Evolutionary conservation across 2,888 invertebrate species (phyloP), one percentile per base, ranked within the genome.

Genomic region (Chromoteleia sp.): DNA sequence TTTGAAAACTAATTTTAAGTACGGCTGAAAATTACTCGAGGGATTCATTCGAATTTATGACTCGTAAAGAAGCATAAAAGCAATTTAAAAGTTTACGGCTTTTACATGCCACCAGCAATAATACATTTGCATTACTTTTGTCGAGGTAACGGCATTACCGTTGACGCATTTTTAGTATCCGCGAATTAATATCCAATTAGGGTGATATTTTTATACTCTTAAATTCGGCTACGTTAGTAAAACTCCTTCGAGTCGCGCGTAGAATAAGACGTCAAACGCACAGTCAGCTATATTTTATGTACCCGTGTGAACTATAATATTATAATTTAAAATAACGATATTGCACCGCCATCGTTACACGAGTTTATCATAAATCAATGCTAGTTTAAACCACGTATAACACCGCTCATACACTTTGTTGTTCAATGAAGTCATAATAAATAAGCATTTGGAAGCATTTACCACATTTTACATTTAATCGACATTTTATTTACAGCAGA

Each of bases 1-100:
- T 56, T 56, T 36, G n/a, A 12, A 36, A 56, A 33, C 54, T 36
- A 56, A 56, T 36, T 56, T 56, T 17, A 56, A 17, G 36, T 56
- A n/a, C 36, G 36, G 7, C 39, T 25, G 39, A 36, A 58, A 58
- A 58, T 39, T 39, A 25, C 58, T 21, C 36, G 14, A 25, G 41
- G 33, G 41, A 30, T 45, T 45, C 45, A 33, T 63, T 48, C 8
- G 48, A 36, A 63, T 63, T 63, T 61, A 61, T 61, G 61, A 61
- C 45, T 61, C 45, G 45, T 61, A 17, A 45, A 61, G 29, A 21
- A 7, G 41, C 15, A 8, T 43, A 58, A 59, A 43, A 29, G 43
- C 30, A 43, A 48, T 63, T 48, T 12, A 21, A 61, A 45, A 48
- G 63, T 63, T 48, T 45, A 30, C 15, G n/a, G 8, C 45, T 21